phyloP scores from a whole-genome alignment of 2,888 invertebrate species.

The Clanis bilineata region DNA sequence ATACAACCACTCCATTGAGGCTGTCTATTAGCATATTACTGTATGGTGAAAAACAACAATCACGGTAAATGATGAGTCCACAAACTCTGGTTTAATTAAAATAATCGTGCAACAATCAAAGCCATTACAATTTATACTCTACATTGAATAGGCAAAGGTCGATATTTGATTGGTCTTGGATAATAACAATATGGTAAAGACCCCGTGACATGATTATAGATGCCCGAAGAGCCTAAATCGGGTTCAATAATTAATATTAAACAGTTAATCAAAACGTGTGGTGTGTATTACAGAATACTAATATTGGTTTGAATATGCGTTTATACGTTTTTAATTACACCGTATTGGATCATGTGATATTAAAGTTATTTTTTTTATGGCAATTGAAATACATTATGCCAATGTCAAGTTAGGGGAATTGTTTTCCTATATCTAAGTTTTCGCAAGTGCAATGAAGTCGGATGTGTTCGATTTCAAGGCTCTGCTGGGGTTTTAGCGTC shows the following conservation, averaged over 20 bases:
- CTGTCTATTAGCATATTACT: too few relatives aligned
- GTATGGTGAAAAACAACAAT: background rate
- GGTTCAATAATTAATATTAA: conserved; percentile 5
- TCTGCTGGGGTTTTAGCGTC: too few relatives aligned
- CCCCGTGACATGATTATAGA: background rate
- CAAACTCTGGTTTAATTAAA: background rate
- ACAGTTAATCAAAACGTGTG: background rate
- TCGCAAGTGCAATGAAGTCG: too few relatives aligned
- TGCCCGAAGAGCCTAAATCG: background rate
- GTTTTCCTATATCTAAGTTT: too few relatives aligned
- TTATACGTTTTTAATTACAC: background rate
- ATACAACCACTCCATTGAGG: too few relatives aligned
- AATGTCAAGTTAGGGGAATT: too few relatives aligned
- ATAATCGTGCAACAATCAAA: background rate
- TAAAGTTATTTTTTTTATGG: background rate
- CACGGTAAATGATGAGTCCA: too few relatives aligned
- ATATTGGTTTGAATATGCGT: background rate
- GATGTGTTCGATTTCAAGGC: too few relatives aligned
- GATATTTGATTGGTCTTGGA: background rate
- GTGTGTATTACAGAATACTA: background rate
- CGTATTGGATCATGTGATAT: background rate
- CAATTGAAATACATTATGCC: too few relatives aligned
- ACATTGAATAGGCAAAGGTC: background rate
- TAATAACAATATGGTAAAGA: background rate
- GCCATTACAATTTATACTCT: background rate